These are phyloP conservation scores for Caenorhabditis becei DNA, from an alignment of 2,888 invertebrate genomes.

Conservation along the genomic window DNA sequence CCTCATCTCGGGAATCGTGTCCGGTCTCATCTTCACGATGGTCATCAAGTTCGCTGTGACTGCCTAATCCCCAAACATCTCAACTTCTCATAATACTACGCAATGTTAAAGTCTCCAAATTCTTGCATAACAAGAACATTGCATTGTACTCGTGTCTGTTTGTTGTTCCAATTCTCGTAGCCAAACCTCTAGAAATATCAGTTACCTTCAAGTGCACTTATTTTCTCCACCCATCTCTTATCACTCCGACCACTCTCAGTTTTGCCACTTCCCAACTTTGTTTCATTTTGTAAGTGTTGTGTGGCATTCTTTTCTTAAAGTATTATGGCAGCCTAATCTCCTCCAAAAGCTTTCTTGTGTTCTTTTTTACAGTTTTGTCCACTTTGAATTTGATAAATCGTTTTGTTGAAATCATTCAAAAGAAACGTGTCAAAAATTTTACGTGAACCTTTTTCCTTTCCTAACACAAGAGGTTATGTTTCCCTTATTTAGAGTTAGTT, in stretches of 20 bases:
- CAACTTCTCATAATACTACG: background rate
- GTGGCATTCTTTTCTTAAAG: slow-evolving; percentile 16
- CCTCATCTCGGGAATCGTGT: slow-evolving; percentile 86
- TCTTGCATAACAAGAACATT: slow-evolving; percentile 56
- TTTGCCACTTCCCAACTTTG: background rate
- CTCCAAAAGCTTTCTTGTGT: slow-evolving; percentile 22
- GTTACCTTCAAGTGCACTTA: slow-evolving; percentile 30
- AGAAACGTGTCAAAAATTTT: too few species aligned
- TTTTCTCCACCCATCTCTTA: background rate
- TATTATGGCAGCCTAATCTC: slow-evolving; percentile 47
- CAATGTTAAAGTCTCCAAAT: slow-evolving; percentile 14
- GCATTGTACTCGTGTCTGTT: slow-evolving; percentile 23
- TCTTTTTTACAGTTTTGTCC: background rate
- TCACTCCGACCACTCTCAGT: slow-evolving; percentile 13
- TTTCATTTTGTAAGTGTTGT: background rate
- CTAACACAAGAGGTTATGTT: too few species aligned
- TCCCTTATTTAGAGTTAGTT: too few species aligned
- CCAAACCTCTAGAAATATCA: slow-evolving; percentile 11
- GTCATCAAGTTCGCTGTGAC: slow-evolving; percentile 59
- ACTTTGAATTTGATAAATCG: slow-evolving; percentile 10
- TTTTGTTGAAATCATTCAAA: slow-evolving; percentile 1
- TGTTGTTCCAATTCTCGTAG: background rate
- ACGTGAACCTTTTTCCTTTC: too few species aligned
- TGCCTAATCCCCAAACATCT: slow-evolving; percentile 14
- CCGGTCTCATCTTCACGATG: slow-evolving; percentile 70